A percentile compares a stretch with the other conserved stretches of the same genome.
These are phyloP conservation scores for Pandemis cinnamomeana DNA, from an alignment of 2,888 invertebrate genomes.

Conservation along the genomic window DNA sequence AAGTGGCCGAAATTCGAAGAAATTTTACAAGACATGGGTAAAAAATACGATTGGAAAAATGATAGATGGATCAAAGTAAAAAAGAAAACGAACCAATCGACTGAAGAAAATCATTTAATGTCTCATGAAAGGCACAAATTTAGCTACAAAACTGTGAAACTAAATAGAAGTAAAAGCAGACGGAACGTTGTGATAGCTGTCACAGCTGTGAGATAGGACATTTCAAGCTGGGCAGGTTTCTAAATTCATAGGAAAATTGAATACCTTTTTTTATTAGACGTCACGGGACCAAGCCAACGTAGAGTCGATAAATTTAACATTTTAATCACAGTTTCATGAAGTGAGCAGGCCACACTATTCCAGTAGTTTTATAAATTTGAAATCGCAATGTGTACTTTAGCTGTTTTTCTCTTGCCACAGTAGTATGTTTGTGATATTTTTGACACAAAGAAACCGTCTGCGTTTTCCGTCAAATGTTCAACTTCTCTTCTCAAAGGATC, in stretches of 20 bases:
- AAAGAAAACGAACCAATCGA: slow-evolving; percentile 58
- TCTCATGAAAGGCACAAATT: slow-evolving; percentile 74
- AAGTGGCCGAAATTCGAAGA: slow-evolving; percentile 79
- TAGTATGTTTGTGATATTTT: slow-evolving; percentile 10
- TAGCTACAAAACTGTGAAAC: slow-evolving; percentile 74
- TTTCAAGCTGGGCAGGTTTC: slow-evolving; percentile 44
- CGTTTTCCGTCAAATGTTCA: neutral
- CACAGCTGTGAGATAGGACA: slow-evolving; percentile 75
- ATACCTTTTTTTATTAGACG: slow-evolving; percentile 36
- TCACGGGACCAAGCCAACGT: slow-evolving; percentile 70
- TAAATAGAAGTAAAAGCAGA: slow-evolving; percentile 75
- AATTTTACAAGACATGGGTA: slow-evolving; percentile 71
- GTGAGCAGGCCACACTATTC: neutral
- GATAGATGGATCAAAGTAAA: slow-evolving; percentile 80
- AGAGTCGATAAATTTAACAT: slow-evolving; percentile 25
- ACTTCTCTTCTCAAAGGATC: slow-evolving; percentile 2
- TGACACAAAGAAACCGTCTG: neutral
- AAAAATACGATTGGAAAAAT: slow-evolving; percentile 79
- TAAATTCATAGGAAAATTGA: slow-evolving; percentile 44
- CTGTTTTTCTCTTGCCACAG: slow-evolving; percentile 4
- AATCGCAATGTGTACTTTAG: slow-evolving; percentile 6
- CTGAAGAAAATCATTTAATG: slow-evolving; percentile 53
- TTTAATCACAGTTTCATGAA: slow-evolving; percentile 16
- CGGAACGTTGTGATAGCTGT: slow-evolving; percentile 77
- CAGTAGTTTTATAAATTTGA: slow-evolving; percentile 21